Evolutionary conservation across 1,140 invertebrate species (phyloP).

Genomic region (Drosophila ogumai): DNA sequence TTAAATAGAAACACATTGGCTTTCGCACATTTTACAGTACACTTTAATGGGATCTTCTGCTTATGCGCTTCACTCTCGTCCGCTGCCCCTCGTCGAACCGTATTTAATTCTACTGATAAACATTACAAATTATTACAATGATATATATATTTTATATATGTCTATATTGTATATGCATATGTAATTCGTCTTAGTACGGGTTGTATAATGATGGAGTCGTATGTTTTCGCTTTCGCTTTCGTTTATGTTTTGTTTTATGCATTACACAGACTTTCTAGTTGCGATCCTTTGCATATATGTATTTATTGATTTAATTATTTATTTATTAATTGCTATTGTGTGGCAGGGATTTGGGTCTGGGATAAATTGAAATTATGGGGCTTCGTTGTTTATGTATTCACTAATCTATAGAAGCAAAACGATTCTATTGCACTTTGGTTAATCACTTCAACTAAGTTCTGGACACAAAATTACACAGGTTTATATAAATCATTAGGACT

Average conservation of each 20-base stretch:
- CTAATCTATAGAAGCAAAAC: constrained; percentile 69
- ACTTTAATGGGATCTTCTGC: constrained; percentile 48
- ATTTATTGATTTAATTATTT: constrained; percentile 30
- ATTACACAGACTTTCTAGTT: constrained; percentile 51
- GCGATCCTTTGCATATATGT: constrained; percentile 34
- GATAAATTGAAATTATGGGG: constrained; percentile 10
- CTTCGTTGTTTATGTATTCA: constrained; percentile 50
- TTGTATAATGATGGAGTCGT: constrained; percentile 46
- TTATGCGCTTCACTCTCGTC: constrained; percentile 39
- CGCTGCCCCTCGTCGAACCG: constrained; percentile 18
- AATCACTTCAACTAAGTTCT: constrained; percentile 61
- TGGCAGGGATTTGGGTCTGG: constrained; percentile 15
- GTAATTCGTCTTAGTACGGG: constrained; percentile 49
- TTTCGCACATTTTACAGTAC: constrained; percentile 43
- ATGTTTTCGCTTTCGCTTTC: constrained; percentile 4
- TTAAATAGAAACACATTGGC: background rate
- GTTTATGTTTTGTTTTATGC: constrained; percentile 26
- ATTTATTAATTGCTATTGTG: constrained; percentile 8
- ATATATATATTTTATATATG: constrained; percentile 77
- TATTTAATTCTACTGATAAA: constrained; percentile 76
- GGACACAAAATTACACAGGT: constrained; percentile 34
- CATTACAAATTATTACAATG: constrained; percentile 82
- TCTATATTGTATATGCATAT: constrained; percentile 77
- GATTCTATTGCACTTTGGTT: constrained; percentile 54
- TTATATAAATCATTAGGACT: constrained; percentile 55